These are phyloP conservation scores for Pteria penguin DNA, from an alignment of 2,888 invertebrate species.

Conservation along the genomic window DNA sequence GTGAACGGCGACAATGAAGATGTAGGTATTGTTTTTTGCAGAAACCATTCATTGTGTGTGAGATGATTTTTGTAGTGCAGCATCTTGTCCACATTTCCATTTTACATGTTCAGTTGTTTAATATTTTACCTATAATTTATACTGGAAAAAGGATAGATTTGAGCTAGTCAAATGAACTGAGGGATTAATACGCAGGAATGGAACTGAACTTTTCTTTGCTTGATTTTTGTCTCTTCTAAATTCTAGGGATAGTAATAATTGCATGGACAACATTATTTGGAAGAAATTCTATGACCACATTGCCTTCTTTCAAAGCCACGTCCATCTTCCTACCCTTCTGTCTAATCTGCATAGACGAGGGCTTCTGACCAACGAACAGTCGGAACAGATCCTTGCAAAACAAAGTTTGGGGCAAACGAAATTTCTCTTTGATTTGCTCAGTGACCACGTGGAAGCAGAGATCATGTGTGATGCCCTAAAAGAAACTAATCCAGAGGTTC, in stretches of 20 bases:
- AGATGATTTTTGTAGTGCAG: no score
- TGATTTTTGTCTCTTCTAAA: no score
- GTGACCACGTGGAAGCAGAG: neutral
- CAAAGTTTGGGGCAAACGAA: neutral
- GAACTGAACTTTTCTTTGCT: no score
- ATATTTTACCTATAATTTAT: no score
- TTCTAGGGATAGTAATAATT: neutral
- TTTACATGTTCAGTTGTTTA: no score
- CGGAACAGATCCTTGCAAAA: neutral
- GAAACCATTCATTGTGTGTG: no score
- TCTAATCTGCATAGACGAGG: neutral
- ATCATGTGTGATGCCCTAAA: neutral
- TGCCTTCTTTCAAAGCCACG: neutral
- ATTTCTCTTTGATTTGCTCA: neutral
- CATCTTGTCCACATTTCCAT: no score
- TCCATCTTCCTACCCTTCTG: neutral
- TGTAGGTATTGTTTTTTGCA: no score
- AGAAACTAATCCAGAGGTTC: neutral
- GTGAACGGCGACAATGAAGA: no score
- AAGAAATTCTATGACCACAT: neutral
- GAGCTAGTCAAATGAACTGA: no score
- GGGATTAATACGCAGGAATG: no score
- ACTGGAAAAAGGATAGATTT: no score
- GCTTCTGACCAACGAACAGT: neutral
- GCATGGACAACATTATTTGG: neutral